Evolutionary conservation across 2,113 vertebrate species (phyloP).

Genomic region (Pollimyrus isidori): DNA sequence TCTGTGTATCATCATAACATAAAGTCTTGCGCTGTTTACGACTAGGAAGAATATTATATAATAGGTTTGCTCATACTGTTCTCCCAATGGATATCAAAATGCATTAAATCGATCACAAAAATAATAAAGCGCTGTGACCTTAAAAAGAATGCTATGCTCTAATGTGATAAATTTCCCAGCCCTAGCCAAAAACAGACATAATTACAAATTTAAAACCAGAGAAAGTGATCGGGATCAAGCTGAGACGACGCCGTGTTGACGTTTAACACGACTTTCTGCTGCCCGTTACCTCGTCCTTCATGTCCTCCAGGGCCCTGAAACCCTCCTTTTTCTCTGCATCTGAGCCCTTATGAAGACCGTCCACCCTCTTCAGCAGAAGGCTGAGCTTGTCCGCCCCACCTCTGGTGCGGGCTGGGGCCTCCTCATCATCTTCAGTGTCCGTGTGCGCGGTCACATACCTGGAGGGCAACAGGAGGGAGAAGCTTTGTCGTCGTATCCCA

Average conservation of each 20-base stretch:
- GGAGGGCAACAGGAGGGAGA: constrained; percentile 33
- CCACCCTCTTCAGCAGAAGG: constrained; percentile 64
- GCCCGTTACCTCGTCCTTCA: constrained; percentile 67
- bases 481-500: background rate
- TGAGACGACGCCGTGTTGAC: background rate
- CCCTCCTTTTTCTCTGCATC: constrained; percentile 68
- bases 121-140: background rate
- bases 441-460: constrained; percentile 92
- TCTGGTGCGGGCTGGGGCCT: constrained; percentile 45
- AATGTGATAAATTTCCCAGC: background rate
- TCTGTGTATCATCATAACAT: background rate
- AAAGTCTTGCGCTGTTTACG: background rate
- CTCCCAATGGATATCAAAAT: background rate
- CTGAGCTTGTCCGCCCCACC: constrained; percentile 55
- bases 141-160: background rate
- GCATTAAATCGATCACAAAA: background rate
- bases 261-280: background rate
- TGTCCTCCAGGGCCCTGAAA: constrained; percentile 66
- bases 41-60: background rate
- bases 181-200: background rate
- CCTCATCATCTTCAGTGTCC: constrained; percentile 74
- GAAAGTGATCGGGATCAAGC: background rate
- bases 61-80: background rate
- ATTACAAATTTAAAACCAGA: background rate
- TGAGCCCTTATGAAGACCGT: constrained; percentile 62